Evolutionary conservation across 2,888 invertebrate genomes (phyloP).

Genomic region (Pyrrhosoma nymphula): DNA sequence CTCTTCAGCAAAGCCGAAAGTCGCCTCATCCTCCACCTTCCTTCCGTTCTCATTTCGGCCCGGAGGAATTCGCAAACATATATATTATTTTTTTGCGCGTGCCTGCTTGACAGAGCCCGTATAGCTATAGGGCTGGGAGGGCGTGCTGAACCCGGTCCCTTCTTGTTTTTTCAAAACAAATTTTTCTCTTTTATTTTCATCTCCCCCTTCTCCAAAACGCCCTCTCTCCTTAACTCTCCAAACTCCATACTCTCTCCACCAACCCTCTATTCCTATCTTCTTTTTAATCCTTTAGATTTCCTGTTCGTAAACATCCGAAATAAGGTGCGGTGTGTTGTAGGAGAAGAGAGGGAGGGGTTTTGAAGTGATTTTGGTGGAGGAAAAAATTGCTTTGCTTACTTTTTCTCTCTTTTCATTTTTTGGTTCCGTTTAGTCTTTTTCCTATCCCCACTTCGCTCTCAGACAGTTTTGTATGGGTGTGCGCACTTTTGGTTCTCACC

Average conservation of each 20-base stretch:
- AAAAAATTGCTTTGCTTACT: background rate
- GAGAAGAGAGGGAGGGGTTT: background rate
- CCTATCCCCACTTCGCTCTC: background rate
- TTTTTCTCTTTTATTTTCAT: background rate
- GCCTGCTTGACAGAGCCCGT: background rate
- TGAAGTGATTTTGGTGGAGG: background rate
- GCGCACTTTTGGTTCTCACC: background rate
- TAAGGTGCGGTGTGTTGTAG: background rate
- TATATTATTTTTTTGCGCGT: background rate
- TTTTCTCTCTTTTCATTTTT: background rate
- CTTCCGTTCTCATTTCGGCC: constrained; percentile 3
- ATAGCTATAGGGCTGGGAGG: background rate
- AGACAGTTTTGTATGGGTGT: background rate
- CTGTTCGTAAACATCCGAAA: constrained; percentile 53
- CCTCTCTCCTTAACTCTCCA: background rate
- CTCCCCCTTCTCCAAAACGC: background rate
- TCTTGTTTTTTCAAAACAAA: background rate
- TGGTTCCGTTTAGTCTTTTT: background rate
- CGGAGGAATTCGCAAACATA: constrained; percentile 53
- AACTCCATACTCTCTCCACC: background rate
- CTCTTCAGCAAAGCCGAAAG: background rate
- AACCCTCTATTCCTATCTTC: background rate
- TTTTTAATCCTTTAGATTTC: constrained; percentile 9
- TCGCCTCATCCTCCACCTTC: background rate
- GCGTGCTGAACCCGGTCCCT: background rate